These are phyloP conservation scores for Sarotherodon lohbergeri DNA, from an alignment of 2,113 vertebrate genomes.

Conservation along the genomic window DNA sequence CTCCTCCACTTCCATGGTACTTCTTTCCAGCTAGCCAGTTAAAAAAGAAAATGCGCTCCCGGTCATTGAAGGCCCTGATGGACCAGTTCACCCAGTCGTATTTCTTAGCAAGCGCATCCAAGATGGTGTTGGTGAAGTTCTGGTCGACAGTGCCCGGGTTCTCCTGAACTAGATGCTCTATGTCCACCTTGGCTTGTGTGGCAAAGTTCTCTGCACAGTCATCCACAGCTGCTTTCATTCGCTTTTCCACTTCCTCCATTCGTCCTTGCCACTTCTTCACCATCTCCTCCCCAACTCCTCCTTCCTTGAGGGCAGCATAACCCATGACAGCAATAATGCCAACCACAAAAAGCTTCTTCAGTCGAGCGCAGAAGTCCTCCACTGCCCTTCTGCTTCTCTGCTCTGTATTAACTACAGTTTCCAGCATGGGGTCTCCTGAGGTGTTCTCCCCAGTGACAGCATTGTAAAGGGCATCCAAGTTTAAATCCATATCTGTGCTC, in stretches of 20 bases:
- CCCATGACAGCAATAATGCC: slow-evolving; percentile 77
- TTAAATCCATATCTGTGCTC: slow-evolving; percentile 67
- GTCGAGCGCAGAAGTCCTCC: slow-evolving; percentile 73
- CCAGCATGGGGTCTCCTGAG: slow-evolving; percentile 65
- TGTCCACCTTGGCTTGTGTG: slow-evolving; percentile 70
- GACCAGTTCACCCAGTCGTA: slow-evolving; percentile 80
- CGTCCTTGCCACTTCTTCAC: slow-evolving; percentile 72
- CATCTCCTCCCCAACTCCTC: slow-evolving; percentile 56
- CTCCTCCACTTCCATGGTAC: slow-evolving; percentile 67
- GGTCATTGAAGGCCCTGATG: slow-evolving; percentile 62
- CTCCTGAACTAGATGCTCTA: slow-evolving; percentile 57
- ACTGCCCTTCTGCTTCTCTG: slow-evolving; percentile 66
- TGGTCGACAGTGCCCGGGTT: slow-evolving; percentile 22
- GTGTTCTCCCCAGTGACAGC: slow-evolving; percentile 61
- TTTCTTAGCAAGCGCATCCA: slow-evolving; percentile 65
- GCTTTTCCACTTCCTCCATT: slow-evolving; percentile 73
- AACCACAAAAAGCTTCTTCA: slow-evolving; percentile 77
- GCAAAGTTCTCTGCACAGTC: slow-evolving; percentile 73
- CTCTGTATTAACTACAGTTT: slow-evolving; percentile 60
- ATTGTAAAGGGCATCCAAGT: slow-evolving; percentile 73
- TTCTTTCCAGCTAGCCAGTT: slow-evolving; percentile 77
- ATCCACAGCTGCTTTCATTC: slow-evolving; percentile 76
- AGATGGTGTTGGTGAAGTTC: slow-evolving; percentile 56
- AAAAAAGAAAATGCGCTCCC: slow-evolving; percentile 69
- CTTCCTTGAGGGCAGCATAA: slow-evolving; percentile 70